Percentiles rank a stretch among this genome's conserved stretches.
Conservation (phyloP, 2,797 vertebrate species). For the Hyperoplus immaculatus region DNA sequence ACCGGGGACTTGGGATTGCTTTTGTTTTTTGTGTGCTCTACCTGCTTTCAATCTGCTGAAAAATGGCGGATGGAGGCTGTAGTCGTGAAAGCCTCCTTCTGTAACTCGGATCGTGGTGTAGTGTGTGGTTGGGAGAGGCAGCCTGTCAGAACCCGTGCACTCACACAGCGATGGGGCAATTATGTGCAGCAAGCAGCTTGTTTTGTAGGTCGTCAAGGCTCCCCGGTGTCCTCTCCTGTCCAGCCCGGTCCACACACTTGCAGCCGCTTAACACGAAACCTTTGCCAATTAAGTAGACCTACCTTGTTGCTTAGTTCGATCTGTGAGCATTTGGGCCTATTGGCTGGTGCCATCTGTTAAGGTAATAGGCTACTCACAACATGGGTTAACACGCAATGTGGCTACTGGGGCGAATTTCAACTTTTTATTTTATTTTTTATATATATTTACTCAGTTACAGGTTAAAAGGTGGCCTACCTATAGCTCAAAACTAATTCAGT, state of each 20-base stretch:
- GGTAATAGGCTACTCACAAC: not conserved
- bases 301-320: constrained; percentile 37
- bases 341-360: constrained; percentile 66
- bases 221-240: constrained; percentile 29
- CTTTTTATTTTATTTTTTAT: too few species aligned
- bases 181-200: constrained; percentile 17
- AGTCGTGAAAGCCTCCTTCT: constrained; percentile 67
- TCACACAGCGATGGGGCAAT: constrained; percentile 49
- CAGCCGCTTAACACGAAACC: constrained; percentile 53
- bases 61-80: constrained; percentile 85
- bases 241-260: constrained; percentile 43
- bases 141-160: constrained; percentile 47
- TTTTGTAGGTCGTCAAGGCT: constrained; percentile 23
- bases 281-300: constrained; percentile 63
- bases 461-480: too few species aligned
- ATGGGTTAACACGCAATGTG: too few species aligned
- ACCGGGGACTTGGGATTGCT: constrained; percentile 62
- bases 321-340: constrained; percentile 66
- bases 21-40: constrained; percentile 67
- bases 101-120: constrained; percentile 67
- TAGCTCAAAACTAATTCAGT: too few species aligned
- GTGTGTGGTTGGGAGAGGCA: constrained; percentile 75
- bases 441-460: too few species aligned
- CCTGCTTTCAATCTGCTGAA: constrained; percentile 83
- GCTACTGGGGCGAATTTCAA: too few species aligned